Evolutionary conservation across 2,113 vertebrate genomes (phyloP).

Genomic region (Oncorhynchus keta): DNA sequence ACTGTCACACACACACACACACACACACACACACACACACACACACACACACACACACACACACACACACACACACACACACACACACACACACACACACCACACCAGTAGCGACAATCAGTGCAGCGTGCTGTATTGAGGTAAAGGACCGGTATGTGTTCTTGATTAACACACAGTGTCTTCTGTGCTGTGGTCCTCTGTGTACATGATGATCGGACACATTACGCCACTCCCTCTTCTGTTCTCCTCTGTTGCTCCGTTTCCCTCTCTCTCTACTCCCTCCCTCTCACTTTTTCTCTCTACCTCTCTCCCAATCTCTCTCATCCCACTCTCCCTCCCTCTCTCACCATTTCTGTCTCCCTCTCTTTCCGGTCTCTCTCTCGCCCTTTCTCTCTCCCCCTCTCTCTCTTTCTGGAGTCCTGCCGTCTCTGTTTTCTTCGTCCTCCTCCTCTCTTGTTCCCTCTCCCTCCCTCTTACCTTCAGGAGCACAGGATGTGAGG

Average conservation of each 20-base stretch:
- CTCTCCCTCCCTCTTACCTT: slow-evolving; percentile 24
- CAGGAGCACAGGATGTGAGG: slow-evolving; percentile 51
- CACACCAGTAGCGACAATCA: not conserved
- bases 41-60: slow-evolving; percentile 12
- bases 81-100: not conserved
- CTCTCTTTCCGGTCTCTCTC: not conserved
- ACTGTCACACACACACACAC: slow-evolving; percentile 9
- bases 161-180: no score
- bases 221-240: no score
- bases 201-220: no score
- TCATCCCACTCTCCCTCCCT: not conserved
- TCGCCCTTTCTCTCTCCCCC: not conserved
- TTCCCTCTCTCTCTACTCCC: slow-evolving; percentile 17
- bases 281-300: slow-evolving; percentile 1
- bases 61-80: slow-evolving; percentile 11
- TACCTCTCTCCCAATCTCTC: slow-evolving; percentile 9
- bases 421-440: not conserved
- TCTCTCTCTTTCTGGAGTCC: not conserved
- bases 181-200: not conserved
- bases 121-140: not conserved
- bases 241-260: not conserved
- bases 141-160: not conserved
- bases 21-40: not conserved
- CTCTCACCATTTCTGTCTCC: not conserved
- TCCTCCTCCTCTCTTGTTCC: not conserved